Conservation (phyloP, 2,888 invertebrate species). For the Epirrhoe tristata region DNA sequence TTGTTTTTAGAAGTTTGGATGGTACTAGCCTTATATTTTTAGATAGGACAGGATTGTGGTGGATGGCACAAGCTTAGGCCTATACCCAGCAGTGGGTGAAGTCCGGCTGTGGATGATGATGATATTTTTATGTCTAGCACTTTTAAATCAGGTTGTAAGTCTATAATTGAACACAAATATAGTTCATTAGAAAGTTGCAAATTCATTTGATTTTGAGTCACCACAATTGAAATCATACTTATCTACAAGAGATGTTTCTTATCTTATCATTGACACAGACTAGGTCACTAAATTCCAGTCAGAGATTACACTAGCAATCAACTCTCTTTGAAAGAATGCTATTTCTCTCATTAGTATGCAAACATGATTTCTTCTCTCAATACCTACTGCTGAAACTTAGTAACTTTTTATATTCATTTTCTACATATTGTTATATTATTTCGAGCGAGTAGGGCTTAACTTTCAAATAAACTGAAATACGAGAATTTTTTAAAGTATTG, state of each 20-base stretch:
- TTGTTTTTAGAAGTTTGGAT: too few relatives aligned
- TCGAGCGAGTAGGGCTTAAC: not conserved
- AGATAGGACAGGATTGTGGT: too few relatives aligned
- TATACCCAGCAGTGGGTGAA: too few relatives aligned
- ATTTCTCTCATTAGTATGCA: constrained; percentile 43
- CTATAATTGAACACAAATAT: not conserved
- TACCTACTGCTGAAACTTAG: constrained; percentile 13
- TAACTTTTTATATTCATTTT: not conserved
- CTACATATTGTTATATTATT: not conserved
- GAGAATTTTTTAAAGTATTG: not conserved
- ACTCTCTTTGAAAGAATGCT: constrained; percentile 46
- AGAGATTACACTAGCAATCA: constrained; percentile 42
- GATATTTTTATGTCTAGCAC: too few relatives aligned
- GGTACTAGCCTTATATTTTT: too few relatives aligned
- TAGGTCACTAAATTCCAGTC: constrained; percentile 39
- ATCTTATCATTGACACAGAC: constrained; percentile 47
- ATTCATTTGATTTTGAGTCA: constrained; percentile 9
- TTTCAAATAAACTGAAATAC: not conserved
- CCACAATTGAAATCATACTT: constrained; percentile 30
- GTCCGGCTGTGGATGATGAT: too few relatives aligned
- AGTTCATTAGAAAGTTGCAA: constrained; percentile 13
- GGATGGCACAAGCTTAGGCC: too few relatives aligned
- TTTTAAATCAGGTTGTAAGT: too few relatives aligned
- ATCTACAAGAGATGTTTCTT: constrained; percentile 40
- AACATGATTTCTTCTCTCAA: constrained; percentile 33